Conservation (phyloP, 2,797 vertebrate genomes). For the Paramormyrops hopkinsi region DNA sequence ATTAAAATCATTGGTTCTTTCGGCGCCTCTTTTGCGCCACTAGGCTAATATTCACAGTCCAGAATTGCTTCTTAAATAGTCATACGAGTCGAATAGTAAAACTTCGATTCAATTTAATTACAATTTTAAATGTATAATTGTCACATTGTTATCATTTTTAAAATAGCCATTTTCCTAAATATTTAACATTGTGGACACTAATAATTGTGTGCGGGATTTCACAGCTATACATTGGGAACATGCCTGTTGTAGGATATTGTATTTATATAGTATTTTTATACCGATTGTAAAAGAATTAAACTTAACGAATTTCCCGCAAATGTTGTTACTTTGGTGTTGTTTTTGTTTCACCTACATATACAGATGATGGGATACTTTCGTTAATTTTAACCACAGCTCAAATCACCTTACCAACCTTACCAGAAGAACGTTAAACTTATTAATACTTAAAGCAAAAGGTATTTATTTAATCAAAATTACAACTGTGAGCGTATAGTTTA, state of each 20-base stretch:
- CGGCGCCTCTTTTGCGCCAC: background rate
- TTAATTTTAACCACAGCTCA: background rate
- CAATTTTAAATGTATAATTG: background rate
- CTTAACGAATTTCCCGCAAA: background rate
- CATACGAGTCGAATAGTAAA: background rate
- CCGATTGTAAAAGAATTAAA: background rate
- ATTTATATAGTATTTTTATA: background rate
- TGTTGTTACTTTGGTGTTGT: background rate
- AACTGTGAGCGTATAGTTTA: background rate
- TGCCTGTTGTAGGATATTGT: background rate
- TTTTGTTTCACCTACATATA: background rate
- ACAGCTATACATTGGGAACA: background rate
- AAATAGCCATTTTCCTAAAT: background rate
- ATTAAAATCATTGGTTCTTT: background rate
- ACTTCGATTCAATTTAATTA: background rate
- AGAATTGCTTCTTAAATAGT: background rate
- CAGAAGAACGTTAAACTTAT: background rate
- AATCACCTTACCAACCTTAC: background rate
- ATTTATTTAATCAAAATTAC: conserved; percentile 2
- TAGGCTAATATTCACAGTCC: background rate
- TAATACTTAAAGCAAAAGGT: background rate
- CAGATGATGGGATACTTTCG: background rate
- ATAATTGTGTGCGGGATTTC: background rate
- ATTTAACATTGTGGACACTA: background rate
- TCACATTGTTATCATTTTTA: background rate